Conservation (phyloP, 2,797 vertebrate genomes). For the Monodelphis domestica region DNA sequence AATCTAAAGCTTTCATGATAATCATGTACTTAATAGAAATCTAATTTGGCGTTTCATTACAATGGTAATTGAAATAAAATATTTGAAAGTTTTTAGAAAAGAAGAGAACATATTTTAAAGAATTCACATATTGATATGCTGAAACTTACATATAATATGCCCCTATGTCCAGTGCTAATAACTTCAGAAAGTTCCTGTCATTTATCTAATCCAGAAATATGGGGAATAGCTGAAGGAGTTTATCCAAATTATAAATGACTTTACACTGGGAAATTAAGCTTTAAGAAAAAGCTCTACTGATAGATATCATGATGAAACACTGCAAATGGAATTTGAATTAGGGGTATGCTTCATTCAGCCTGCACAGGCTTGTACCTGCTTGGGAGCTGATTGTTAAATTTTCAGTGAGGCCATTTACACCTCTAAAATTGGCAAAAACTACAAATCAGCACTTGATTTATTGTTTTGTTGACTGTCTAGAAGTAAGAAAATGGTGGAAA, state of each 20-base stretch:
- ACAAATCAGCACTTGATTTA: not conserved
- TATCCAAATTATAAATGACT: not conserved
- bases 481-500: not conserved
- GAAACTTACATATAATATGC: not conserved
- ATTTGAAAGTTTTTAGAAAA: constrained; percentile 29
- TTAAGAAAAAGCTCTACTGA: not conserved
- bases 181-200: not conserved
- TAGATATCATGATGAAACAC: not conserved
- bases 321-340: not conserved
- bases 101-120: not conserved
- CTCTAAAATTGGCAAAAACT: not conserved
- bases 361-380: not conserved
- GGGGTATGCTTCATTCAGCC: not conserved
- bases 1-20: constrained; percentile 56
- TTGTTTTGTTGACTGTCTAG: not conserved
- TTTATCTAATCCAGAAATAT: not conserved
- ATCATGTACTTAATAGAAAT: constrained; percentile 59
- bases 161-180: not conserved
- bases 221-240: not conserved
- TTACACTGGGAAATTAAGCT: not conserved
- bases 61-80: constrained; percentile 49
- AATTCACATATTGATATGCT: not conserved
- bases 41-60: constrained; percentile 67
- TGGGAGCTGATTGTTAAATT: not conserved
- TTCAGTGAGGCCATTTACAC: not conserved